Conservation (phyloP, 2,888 invertebrate genomes). For the Limnephilus lunatus region DNA sequence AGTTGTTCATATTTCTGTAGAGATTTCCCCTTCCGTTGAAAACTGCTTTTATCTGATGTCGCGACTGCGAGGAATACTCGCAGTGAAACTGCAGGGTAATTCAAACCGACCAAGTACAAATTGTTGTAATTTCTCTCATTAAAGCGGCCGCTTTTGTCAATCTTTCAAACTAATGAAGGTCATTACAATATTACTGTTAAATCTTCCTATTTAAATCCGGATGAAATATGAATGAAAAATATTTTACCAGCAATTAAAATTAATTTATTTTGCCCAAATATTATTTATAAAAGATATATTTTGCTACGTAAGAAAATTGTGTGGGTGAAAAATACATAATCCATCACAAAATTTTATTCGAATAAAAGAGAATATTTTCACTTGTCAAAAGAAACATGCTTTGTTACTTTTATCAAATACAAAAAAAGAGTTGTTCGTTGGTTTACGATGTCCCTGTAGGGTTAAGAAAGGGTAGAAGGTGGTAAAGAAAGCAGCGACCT, state of each 20-base stretch:
- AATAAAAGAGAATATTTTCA: neutral
- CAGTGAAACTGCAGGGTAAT: constrained; percentile 13
- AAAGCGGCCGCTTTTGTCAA: neutral
- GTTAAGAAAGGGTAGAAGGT: constrained; percentile 28
- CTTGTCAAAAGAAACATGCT: constrained; percentile 8
- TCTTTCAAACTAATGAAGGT: neutral
- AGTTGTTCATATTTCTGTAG: constrained; percentile 45
- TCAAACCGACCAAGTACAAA: neutral
- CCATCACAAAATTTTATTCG: neutral
- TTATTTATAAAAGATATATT: neutral
- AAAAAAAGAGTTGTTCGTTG: constrained; percentile 20
- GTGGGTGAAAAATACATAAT: neutral
- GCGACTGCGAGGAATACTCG: neutral
- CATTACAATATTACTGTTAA: neutral
- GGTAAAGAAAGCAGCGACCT: constrained; percentile 40
- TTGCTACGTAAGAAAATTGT: neutral
- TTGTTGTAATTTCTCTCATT: neutral
- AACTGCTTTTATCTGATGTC: constrained; percentile 39
- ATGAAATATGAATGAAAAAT: neutral
- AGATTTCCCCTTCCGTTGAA: constrained; percentile 16
- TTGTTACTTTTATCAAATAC: constrained; percentile 7
- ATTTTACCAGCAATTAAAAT: neutral
- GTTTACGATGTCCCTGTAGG: constrained; percentile 40
- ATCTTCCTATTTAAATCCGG: neutral
- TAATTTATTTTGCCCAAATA: neutral